Percentiles rank a stretch among this genome's conserved stretches.
Evolutionary conservation across 2,888 invertebrate species (phyloP).

Genomic region (Apantesis nais): DNA sequence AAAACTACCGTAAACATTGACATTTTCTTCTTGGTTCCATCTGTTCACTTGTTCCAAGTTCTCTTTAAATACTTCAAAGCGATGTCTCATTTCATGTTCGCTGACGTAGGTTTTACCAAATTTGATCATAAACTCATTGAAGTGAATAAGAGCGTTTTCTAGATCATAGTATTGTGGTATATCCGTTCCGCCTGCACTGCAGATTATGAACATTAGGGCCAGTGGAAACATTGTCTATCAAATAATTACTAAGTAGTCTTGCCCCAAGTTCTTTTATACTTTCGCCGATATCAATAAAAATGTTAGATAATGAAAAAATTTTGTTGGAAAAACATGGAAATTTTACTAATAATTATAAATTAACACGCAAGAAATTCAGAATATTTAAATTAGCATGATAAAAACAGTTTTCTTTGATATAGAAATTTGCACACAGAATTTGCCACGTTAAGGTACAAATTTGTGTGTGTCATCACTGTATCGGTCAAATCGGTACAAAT

Average conservation of each 20-base stretch:
- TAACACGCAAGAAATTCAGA: no score
- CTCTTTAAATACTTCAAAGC: constrained; percentile 31
- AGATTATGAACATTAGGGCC: constrained; percentile 11
- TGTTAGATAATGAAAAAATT: background rate
- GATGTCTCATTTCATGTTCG: constrained; percentile 24
- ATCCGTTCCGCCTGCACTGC: constrained; percentile 7
- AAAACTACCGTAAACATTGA: constrained; percentile 26
- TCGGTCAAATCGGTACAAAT: no score
- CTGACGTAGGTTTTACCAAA: constrained; percentile 18
- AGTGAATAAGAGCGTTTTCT: constrained; percentile 24
- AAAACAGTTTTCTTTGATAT: background rate
- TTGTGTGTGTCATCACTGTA: no score
- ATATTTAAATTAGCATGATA: no score
- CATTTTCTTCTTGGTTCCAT: constrained; percentile 13
- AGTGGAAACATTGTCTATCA: background rate
- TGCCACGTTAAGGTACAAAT: background rate
- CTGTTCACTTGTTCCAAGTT: constrained; percentile 19
- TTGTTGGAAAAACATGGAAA: background rate
- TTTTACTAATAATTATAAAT: no score
- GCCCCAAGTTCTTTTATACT: background rate
- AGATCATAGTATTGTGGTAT: background rate
- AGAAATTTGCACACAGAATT: background rate
- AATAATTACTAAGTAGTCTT: background rate
- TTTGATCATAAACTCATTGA: constrained; percentile 28
- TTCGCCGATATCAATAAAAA: background rate